A percentile compares a stretch with the other conserved stretches of the same genome.
Evolutionary conservation across 1,140 invertebrate genomes (phyloP).

Genomic region (Trialeurodes vaporariorum): DNA sequence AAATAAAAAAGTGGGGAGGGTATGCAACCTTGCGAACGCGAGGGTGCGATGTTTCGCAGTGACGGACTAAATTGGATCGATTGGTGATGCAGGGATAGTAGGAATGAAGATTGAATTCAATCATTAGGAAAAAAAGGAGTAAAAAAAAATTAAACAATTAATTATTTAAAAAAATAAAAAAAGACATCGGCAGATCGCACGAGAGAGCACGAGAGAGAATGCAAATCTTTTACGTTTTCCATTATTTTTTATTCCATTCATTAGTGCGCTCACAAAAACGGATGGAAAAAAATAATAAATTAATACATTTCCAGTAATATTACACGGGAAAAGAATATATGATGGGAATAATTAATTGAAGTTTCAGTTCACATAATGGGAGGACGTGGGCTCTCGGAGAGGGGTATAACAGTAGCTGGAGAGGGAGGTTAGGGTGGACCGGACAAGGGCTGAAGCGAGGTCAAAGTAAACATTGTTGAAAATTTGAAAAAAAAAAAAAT

Average conservation of each 20-base stretch:
- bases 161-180: background rate
- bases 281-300: background rate
- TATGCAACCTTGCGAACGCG: too few species aligned
- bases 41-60: too few species aligned
- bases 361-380: background rate
- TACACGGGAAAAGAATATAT: background rate
- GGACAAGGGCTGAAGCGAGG: too few species aligned
- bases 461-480: too few species aligned
- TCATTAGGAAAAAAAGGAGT: background rate
- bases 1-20: too few species aligned
- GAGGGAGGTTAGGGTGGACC: too few species aligned
- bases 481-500: too few species aligned
- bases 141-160: background rate
- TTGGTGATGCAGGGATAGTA: background rate
- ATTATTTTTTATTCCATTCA: conserved; percentile 1
- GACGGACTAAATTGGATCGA: background rate
- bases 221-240: background rate
- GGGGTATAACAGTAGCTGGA: too few species aligned
- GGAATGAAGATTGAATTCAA: background rate
- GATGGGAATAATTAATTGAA: background rate
- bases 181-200: background rate
- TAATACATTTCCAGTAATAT: background rate
- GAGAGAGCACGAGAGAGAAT: background rate
- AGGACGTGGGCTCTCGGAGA: too few species aligned
- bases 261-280: background rate